phyloP scores from a whole-genome alignment of 2,888 invertebrate genomes.

The Nycteola revayana region DNA sequence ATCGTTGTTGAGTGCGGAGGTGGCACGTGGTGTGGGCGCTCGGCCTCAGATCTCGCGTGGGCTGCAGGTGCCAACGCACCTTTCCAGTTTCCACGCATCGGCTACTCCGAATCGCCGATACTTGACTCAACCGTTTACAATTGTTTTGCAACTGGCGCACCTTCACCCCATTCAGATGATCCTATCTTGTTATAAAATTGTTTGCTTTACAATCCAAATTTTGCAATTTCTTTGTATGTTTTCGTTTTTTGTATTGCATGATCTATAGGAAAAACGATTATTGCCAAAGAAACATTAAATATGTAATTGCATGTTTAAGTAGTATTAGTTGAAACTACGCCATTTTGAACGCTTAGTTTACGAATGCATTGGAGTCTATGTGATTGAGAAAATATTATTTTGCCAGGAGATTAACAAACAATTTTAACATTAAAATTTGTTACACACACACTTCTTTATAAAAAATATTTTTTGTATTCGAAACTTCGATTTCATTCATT shows the following conservation, averaged over 20 bases:
- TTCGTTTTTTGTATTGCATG: conserved; percentile 8
- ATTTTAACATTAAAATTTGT: too few species aligned
- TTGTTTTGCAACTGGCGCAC: conserved; percentile 37
- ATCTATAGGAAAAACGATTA: conserved; percentile 6
- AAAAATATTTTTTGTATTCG: too few species aligned
- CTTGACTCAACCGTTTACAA: conserved; percentile 35
- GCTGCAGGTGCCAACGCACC: conserved; percentile 76
- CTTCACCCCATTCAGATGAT: conserved; percentile 36
- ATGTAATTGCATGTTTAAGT: conserved; percentile 9
- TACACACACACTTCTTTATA: too few species aligned
- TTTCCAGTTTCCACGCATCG: conserved; percentile 63
- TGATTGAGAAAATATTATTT: too few species aligned
- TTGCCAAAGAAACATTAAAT: conserved; percentile 11
- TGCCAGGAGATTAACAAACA: too few species aligned
- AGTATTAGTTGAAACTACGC: conserved; percentile 6
- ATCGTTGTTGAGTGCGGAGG: conserved; percentile 31
- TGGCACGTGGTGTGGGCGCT: conserved; percentile 57
- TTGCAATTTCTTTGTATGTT: conserved; percentile 4
- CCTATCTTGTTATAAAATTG: conserved; percentile 27
- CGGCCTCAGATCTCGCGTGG: conserved; percentile 68
- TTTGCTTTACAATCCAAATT: conserved; percentile 25
- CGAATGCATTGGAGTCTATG: too few species aligned
- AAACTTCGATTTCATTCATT: too few species aligned
- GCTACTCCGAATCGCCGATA: conserved; percentile 36
- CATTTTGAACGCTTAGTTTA: too few species aligned